A percentile compares a stretch with the other conserved stretches of the same genome.
These are phyloP conservation scores for Phymastichus coffea DNA, from an alignment of 1,140 invertebrate genomes.

Conservation along the genomic window DNA sequence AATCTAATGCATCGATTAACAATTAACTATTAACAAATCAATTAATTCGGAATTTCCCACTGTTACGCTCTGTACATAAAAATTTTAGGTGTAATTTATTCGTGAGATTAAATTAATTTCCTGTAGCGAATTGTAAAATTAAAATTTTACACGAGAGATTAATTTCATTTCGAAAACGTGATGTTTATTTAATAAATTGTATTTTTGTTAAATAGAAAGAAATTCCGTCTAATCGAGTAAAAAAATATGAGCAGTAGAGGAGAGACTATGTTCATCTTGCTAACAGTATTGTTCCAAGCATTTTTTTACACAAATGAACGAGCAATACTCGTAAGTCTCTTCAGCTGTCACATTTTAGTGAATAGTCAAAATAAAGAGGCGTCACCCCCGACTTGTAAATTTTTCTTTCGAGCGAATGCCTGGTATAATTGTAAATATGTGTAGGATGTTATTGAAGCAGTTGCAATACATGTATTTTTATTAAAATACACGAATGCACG, in stretches of 20 bases:
- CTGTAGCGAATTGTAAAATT: not conserved
- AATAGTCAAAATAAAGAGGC: conserved; percentile 17
- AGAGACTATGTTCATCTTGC: not conserved
- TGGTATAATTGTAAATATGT: conserved; percentile 16
- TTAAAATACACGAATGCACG: not conserved
- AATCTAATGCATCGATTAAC: not conserved
- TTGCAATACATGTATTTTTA: conserved; percentile 2
- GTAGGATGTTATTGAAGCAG: conserved; percentile 4
- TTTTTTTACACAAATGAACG: not conserved
- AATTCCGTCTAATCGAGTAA: not conserved
- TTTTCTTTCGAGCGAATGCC: not conserved
- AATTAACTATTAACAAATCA: not conserved
- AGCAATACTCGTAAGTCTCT: not conserved
- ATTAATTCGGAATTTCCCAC: not conserved
- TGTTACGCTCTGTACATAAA: conserved; percentile 12
- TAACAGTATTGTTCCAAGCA: conserved; percentile 15
- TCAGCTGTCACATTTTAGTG: conserved; percentile 9
- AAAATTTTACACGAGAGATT: not conserved
- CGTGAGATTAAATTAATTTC: conserved; percentile 23
- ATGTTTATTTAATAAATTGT: not conserved
- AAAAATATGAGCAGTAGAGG: not conserved
- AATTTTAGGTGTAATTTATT: conserved; percentile 3
- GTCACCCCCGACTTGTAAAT: not conserved
- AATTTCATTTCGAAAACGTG: not conserved
- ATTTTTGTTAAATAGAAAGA: not conserved